Conservation (phyloP, 1,140 invertebrate genomes). For the Latrodectus geometricus region DNA sequence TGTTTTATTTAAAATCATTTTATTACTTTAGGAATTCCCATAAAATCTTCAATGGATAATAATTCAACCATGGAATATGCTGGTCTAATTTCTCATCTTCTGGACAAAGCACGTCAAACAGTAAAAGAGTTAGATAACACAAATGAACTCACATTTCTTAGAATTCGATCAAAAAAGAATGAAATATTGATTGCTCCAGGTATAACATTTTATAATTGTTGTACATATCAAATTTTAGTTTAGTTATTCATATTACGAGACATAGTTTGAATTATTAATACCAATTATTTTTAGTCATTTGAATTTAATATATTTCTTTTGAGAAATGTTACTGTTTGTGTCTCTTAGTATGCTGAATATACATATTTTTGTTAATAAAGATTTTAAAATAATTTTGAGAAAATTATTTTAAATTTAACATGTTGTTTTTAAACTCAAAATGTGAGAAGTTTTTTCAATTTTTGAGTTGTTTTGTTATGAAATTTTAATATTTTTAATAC, state of each 20-base stretch:
- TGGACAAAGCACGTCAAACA: slow-evolving; percentile 91
- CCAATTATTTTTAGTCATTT: background rate
- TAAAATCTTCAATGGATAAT: slow-evolving; percentile 96
- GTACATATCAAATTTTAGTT: background rate
- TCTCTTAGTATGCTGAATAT: background rate
- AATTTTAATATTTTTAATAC: too few species aligned
- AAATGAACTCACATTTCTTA: slow-evolving; percentile 95
- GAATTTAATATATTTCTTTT: background rate
- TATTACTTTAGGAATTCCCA: slow-evolving; percentile 78
- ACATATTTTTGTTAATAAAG: background rate
- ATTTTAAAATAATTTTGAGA: background rate
- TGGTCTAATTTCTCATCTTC: slow-evolving; percentile 89
- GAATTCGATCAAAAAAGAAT: slow-evolving; percentile 95
- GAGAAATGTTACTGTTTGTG: background rate
- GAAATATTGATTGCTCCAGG: slow-evolving; percentile 96
- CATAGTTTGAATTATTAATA: background rate
- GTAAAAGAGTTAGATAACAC: slow-evolving; percentile 95
- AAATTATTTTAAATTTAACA: too few species aligned
- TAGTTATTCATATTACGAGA: background rate
- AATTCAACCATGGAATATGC: slow-evolving; percentile 96
- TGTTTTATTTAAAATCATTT: background rate
- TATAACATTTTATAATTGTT: slow-evolving; percentile 65
- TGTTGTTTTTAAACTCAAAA: too few species aligned
- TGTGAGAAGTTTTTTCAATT: too few species aligned
- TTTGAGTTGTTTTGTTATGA: too few species aligned